These are phyloP conservation scores for Burhinus bistriatus DNA, from an alignment of 2,113 vertebrate genomes.

Conservation along the genomic window DNA sequence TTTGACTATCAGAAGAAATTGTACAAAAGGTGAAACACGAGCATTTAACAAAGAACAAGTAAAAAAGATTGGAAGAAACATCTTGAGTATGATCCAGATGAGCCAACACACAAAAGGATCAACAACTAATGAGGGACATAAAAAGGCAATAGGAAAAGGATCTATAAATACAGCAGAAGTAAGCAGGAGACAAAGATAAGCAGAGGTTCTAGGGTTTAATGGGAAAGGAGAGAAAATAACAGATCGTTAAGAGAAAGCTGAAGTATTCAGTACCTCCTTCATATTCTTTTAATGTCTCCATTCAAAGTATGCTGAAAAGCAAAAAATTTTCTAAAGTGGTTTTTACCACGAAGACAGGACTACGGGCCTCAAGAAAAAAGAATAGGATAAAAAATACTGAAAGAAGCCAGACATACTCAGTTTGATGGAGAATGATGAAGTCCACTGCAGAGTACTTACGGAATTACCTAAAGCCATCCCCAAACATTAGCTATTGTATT, in stretches of 20 bases:
- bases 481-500: constrained; percentile 6
- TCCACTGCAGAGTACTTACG: not conserved
- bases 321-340: not conserved
- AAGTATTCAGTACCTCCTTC: not conserved
- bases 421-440: not conserved
- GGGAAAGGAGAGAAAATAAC: constrained; percentile 11
- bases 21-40: constrained; percentile 18
- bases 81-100: not conserved
- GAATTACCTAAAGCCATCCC: constrained; percentile 43
- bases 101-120: constrained; percentile 18
- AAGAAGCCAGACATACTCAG: not conserved
- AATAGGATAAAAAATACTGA: not conserved
- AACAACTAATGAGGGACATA: constrained; percentile 18
- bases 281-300: not conserved
- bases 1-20: not conserved
- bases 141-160: not conserved
- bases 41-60: not conserved
- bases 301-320: not conserved
- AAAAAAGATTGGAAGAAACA: not conserved
- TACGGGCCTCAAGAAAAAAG: not conserved
- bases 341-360: not conserved
- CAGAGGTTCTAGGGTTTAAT: not conserved
- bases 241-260: not conserved
- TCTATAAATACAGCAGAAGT: not conserved
- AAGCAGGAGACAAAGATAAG: not conserved